These are phyloP conservation scores for Onychorhynchus coronatus DNA, from an alignment of 2,113 vertebrate genomes.

Conservation along the genomic window DNA sequence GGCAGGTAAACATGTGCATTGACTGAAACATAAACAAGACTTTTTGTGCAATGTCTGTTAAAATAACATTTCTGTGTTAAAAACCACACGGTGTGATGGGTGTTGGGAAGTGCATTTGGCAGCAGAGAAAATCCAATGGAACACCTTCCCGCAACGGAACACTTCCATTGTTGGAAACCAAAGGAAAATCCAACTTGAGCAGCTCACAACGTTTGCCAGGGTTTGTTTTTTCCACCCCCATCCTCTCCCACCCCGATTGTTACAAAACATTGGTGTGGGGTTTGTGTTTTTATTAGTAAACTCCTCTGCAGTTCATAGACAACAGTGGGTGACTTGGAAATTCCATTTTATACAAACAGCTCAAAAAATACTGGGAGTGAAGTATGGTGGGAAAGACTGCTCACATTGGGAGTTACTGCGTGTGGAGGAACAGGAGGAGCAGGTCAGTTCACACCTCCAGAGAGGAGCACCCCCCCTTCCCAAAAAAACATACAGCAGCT, in stretches of 20 bases:
- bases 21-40: slow-evolving; percentile 32
- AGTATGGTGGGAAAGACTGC: slow-evolving; percentile 82
- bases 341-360: slow-evolving; percentile 80
- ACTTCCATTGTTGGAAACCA: not conserved
- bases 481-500: slow-evolving; percentile 64
- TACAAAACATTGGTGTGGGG: slow-evolving; percentile 31
- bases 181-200: slow-evolving; percentile 56
- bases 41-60: slow-evolving; percentile 41
- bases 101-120: slow-evolving; percentile 45
- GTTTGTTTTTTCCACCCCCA: not conserved
- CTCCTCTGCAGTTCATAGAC: slow-evolving; percentile 78
- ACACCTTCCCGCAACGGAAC: slow-evolving; percentile 65
- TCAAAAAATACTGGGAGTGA: slow-evolving; percentile 83
- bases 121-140: slow-evolving; percentile 72
- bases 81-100: slow-evolving; percentile 10
- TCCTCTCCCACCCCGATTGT: not conserved
- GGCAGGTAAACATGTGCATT: slow-evolving; percentile 20
- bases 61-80: not conserved
- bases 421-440: slow-evolving; percentile 55
- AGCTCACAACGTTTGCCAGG: slow-evolving; percentile 58
- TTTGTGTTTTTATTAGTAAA: slow-evolving; percentile 73
- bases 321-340: slow-evolving; percentile 69
- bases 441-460: slow-evolving; percentile 64
- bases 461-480: slow-evolving; percentile 39
- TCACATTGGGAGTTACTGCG: slow-evolving; percentile 64